Conservation (phyloP, 2,888 invertebrate genomes). For the Argyra leucocephala region DNA sequence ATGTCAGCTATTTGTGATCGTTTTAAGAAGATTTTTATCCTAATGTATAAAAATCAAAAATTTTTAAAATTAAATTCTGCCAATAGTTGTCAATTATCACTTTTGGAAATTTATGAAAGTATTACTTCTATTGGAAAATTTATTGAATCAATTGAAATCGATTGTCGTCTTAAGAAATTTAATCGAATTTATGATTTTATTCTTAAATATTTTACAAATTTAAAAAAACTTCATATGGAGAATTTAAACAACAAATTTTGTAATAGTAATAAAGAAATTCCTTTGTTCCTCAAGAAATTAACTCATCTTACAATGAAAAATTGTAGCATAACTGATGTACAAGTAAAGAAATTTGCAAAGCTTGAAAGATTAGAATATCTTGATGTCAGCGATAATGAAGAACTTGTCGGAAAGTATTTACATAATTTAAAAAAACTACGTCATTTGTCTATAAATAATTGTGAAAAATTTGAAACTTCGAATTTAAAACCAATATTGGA, state of each 20-base stretch:
- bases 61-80: background rate
- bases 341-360: background rate
- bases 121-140: background rate
- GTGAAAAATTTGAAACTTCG: background rate
- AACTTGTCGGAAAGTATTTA: background rate
- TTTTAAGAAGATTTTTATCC: slow-evolving; percentile 2
- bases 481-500: slow-evolving; percentile 9
- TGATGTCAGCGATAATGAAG: background rate
- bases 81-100: background rate
- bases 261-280: slow-evolving; percentile 11
- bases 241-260: background rate
- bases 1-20: background rate
- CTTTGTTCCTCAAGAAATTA: background rate
- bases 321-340: slow-evolving; percentile 5
- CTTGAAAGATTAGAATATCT: background rate
- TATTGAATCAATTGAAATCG: background rate
- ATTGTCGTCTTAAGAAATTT: slow-evolving; percentile 2
- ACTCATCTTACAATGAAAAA: background rate
- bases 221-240: slow-evolving; percentile 7
- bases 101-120: slow-evolving; percentile 5
- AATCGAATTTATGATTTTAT: slow-evolving; percentile 10
- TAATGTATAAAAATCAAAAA: slow-evolving; percentile 2
- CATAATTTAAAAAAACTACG: slow-evolving; percentile 5
- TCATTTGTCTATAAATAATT: background rate
- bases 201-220: slow-evolving; percentile 10